Percentiles rank a stretch among this genome's conserved stretches.
Conservation (phyloP, 2,797 vertebrate genomes). For the Aotus griseimembra region DNA sequence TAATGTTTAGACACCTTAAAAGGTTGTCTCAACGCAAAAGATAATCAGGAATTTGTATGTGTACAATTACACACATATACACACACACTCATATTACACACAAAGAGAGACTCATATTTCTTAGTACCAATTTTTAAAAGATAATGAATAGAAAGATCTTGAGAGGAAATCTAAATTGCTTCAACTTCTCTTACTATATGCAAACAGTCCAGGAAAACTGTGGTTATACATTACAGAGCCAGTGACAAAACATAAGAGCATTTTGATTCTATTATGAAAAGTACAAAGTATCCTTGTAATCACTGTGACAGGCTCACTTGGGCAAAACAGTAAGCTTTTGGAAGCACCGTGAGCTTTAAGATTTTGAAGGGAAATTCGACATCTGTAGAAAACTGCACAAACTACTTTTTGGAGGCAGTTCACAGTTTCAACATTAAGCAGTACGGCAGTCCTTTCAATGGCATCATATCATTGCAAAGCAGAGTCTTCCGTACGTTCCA, state of each 20-base stretch:
- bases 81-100: background rate
- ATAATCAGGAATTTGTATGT: background rate
- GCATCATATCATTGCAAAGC: background rate
- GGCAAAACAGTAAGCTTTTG: rapidly evolving
- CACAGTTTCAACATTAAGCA: background rate
- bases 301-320: background rate
- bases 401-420: background rate
- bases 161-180: background rate
- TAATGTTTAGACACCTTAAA: conserved; percentile 7
- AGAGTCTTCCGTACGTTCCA: background rate
- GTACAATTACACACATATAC: background rate
- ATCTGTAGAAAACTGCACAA: background rate
- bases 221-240: background rate
- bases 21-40: background rate
- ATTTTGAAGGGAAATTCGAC: background rate
- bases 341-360: background rate
- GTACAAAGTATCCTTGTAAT: background rate
- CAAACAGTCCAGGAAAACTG: background rate
- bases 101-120: background rate
- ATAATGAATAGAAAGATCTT: background rate
- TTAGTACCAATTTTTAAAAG: background rate
- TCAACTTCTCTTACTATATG: background rate
- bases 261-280: background rate
- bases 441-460: background rate
- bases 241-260: background rate